Conservation (phyloP, 2,113 vertebrate species). For the Mormyrus iriodes region DNA sequence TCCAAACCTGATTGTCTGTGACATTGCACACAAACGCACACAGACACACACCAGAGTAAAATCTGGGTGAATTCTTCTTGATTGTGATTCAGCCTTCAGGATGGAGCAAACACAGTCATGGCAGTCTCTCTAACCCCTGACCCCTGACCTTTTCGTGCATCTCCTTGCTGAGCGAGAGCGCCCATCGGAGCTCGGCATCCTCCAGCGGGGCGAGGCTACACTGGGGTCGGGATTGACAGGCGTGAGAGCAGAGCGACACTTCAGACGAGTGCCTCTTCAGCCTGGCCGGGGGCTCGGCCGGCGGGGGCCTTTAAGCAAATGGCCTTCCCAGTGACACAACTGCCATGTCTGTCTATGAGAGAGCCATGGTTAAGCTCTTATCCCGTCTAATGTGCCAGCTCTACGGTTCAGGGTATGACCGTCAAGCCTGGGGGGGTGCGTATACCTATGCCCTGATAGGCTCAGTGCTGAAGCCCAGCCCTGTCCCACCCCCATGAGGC, state of each 20-base stretch:
- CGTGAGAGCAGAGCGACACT: slow-evolving; percentile 45
- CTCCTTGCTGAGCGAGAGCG: slow-evolving; percentile 84
- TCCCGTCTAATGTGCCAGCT: not conserved
- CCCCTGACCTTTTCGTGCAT: slow-evolving; percentile 81
- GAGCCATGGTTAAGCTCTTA: not conserved
- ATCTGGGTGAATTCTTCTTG: not conserved
- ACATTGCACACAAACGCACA: not conserved
- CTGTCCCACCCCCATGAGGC: not conserved
- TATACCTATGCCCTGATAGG: not conserved
- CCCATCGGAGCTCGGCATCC: slow-evolving; percentile 82
- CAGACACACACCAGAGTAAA: not conserved
- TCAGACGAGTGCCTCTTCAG: not conserved
- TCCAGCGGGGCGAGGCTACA: slow-evolving; percentile 69
- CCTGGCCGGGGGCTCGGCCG: not conserved
- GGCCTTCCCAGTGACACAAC: slow-evolving; percentile 25
- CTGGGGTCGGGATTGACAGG: slow-evolving; percentile 58
- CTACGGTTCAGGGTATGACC: not conserved
- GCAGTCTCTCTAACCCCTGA: slow-evolving; percentile 33
- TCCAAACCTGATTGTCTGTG: slow-evolving; percentile 20
- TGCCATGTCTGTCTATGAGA: not conserved
- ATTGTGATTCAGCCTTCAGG: slow-evolving; percentile 10
- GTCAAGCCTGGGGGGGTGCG: not conserved
- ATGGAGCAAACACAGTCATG: not conserved
- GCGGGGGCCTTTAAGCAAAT: not conserved
- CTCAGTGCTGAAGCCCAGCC: not conserved